phyloP scores from a whole-genome alignment of 2,113 vertebrate genomes.

The Noctilio leporinus region DNA sequence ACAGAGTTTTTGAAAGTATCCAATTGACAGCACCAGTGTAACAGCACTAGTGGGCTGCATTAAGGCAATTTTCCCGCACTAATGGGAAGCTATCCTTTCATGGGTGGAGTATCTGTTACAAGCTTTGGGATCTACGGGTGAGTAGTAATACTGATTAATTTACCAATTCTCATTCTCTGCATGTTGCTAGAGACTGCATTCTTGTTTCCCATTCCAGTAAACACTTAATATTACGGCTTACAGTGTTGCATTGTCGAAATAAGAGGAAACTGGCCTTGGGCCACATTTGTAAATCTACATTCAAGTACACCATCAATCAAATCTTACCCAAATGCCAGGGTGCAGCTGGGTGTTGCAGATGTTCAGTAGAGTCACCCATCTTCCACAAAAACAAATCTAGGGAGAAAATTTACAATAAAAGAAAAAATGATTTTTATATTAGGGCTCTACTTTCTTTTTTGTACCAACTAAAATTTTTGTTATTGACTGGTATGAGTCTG shows the following conservation, averaged over 20 bases:
- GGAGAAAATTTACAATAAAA: neutral
- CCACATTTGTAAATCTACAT: slow-evolving; percentile 7
- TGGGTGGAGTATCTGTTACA: neutral
- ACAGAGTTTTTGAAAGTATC: neutral
- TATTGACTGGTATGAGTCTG: neutral
- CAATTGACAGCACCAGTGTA: neutral
- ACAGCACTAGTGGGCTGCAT: rapidly evolving
- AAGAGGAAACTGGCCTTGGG: slow-evolving; percentile 12
- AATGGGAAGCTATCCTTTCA: neutral
- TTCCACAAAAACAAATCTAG: neutral
- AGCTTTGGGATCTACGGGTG: neutral
- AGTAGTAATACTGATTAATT: slow-evolving; percentile 17
- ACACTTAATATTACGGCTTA: slow-evolving; percentile 19
- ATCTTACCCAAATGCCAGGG: neutral
- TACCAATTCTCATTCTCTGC: neutral
- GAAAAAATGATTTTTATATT: neutral
- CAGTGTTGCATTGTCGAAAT: neutral
- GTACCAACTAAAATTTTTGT: neutral
- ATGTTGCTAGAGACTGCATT: neutral
- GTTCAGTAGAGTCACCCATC: slow-evolving; percentile 1
- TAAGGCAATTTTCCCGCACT: neutral
- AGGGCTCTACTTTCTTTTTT: neutral
- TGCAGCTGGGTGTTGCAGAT: slow-evolving; percentile 39
- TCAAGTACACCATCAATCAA: slow-evolving; percentile 36
- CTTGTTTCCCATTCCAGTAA: slow-evolving; percentile 16